Evolutionary conservation across 2,113 vertebrate species (phyloP).

Genomic region (Semicossyphus pulcher): DNA sequence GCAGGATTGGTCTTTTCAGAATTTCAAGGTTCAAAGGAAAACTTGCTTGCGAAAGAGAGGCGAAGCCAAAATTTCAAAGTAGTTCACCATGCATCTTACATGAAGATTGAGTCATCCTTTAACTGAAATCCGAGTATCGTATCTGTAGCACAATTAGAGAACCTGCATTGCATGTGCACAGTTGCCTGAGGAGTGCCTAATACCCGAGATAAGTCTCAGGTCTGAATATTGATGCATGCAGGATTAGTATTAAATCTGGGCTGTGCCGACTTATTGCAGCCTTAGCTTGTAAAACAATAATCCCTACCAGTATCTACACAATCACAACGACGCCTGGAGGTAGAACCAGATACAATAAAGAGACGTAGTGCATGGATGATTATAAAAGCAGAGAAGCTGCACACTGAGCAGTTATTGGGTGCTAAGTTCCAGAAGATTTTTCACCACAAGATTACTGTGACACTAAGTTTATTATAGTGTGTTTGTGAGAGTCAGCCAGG

Average conservation of each 20-base stretch:
- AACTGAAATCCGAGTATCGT: background rate
- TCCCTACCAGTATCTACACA: conserved; percentile 48
- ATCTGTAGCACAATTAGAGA: conserved; percentile 35
- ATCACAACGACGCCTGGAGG: conserved; percentile 57
- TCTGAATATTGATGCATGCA: conserved; percentile 55
- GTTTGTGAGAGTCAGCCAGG: conserved; percentile 32
- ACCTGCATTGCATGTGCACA: conserved; percentile 24
- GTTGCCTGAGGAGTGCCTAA: conserved; percentile 50
- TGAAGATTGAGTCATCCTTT: conserved; percentile 7
- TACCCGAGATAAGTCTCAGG: conserved; percentile 50
- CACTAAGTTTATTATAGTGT: conserved; percentile 55
- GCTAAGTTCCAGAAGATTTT: conserved; percentile 44
- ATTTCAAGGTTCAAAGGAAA: background rate
- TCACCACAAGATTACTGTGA: conserved; percentile 55
- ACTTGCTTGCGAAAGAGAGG: background rate
- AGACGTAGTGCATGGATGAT: conserved; percentile 37
- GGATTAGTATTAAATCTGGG: conserved; percentile 65
- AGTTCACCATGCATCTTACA: conserved; percentile 27
- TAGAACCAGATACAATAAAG: conserved; percentile 39
- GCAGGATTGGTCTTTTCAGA: background rate
- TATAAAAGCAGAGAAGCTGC: conserved; percentile 32
- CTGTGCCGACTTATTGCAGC: conserved; percentile 50
- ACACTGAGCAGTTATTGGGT: conserved; percentile 44
- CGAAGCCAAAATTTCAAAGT: background rate
- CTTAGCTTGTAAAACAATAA: conserved; percentile 73